These are phyloP conservation scores for Pangasius sanitwongsei DNA, from an alignment of 2,797 vertebrate species.

Conservation along the genomic window DNA sequence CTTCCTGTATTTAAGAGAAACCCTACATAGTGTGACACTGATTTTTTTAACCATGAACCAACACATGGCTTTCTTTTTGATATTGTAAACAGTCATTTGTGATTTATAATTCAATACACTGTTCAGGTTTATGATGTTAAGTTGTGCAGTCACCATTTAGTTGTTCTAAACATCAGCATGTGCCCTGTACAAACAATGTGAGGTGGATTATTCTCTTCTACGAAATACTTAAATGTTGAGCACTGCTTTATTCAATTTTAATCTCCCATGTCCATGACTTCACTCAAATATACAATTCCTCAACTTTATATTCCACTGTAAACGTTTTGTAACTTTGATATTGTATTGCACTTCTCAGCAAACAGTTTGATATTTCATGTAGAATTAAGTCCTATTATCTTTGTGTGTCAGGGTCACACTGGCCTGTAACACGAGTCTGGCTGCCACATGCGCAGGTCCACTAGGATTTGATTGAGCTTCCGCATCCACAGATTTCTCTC, in stretches of 20 bases:
- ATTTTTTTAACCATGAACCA: neutral
- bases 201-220: slow-evolving; percentile 28
- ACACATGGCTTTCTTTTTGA: neutral
- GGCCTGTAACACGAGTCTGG: slow-evolving; percentile 88
- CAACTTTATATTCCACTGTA: slow-evolving; percentile 47
- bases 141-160: neutral
- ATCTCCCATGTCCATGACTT: slow-evolving; percentile 40
- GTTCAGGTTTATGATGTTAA: neutral
- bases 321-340: slow-evolving; percentile 56
- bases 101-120: neutral
- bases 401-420: slow-evolving; percentile 59
- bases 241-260: slow-evolving; percentile 67
- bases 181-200: slow-evolving; percentile 10
- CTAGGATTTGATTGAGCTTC: slow-evolving; percentile 91
- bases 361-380: slow-evolving; percentile 46
- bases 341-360: slow-evolving; percentile 71
- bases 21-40: neutral
- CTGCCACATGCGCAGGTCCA: slow-evolving; percentile 96
- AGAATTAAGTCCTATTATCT: neutral
- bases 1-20: neutral
- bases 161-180: slow-evolving; percentile 17
- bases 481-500: slow-evolving; percentile 97
- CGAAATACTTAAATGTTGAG: slow-evolving; percentile 58
- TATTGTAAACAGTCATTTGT: slow-evolving; percentile 3
- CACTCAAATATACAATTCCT: slow-evolving; percentile 24